phyloP scores from a whole-genome alignment of 2,888 invertebrate species.

The Hirtodrosophila alboralis region DNA sequence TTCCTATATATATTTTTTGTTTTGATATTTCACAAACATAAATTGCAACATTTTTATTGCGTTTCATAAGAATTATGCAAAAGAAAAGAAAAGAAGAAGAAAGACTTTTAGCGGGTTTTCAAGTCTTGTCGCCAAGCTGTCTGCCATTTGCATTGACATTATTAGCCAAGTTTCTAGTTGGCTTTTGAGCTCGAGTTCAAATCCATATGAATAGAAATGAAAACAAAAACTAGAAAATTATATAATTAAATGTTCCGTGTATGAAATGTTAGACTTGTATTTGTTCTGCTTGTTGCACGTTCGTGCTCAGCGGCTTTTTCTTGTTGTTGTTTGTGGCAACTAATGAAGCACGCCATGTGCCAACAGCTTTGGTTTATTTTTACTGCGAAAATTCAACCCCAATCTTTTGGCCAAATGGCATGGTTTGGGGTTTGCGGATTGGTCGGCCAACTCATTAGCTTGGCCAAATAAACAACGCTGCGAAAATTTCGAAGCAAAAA shows the following conservation, averaged over 20 bases:
- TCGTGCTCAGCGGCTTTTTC: conserved; percentile 17
- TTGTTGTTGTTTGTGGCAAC: conserved; percentile 37
- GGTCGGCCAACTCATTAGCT: conserved; percentile 65
- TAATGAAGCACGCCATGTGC: conserved; percentile 66
- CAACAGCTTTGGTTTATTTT: conserved; percentile 61
- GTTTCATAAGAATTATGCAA: conserved; percentile 62
- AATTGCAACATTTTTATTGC: conserved; percentile 22
- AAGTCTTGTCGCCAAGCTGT: conserved; percentile 47
- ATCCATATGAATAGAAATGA: background rate
- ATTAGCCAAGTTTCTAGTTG: conserved; percentile 31
- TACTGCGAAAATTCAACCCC: conserved; percentile 5
- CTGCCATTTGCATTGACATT: conserved; percentile 39
- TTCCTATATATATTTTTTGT: conserved; percentile 11
- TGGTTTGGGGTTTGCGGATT: background rate
- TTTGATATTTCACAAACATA: conserved; percentile 43
- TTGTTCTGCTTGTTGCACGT: conserved; percentile 4
- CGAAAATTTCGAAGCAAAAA: conserved; percentile 27
- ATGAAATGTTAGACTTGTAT: conserved; percentile 22
- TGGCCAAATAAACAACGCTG: conserved; percentile 61
- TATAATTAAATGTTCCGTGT: conserved; percentile 59
- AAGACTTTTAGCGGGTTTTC: too few relatives aligned
- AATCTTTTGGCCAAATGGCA: conserved; percentile 1
- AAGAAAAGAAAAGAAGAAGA: conserved; percentile 23
- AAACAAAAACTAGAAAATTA: conserved; percentile 57
- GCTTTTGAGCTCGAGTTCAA: conserved; percentile 6